Evolutionary conservation across 2,888 invertebrate species (phyloP).

Genomic region (Anarsia innoxiella): DNA sequence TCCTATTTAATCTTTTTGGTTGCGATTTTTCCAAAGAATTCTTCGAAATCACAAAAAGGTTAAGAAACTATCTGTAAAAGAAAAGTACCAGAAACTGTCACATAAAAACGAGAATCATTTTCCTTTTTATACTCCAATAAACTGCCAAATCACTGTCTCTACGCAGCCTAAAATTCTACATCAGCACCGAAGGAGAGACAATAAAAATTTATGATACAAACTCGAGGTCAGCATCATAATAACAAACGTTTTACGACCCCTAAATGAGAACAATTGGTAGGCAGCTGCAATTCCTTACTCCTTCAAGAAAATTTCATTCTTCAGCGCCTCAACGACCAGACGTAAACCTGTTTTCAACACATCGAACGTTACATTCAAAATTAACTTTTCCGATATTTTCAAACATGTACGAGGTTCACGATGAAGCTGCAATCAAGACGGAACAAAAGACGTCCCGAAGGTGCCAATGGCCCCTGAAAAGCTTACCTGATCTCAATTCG

Average conservation of each 20-base stretch:
- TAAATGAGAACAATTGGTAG: slow-evolving; percentile 10
- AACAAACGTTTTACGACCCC: slow-evolving; percentile 12
- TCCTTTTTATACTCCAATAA: slow-evolving; percentile 3
- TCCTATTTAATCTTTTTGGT: too few relatives aligned
- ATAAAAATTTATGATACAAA: slow-evolving; percentile 12
- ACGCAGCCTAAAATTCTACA: slow-evolving; percentile 2
- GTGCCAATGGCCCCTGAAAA: slow-evolving; percentile 27
- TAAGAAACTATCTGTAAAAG: too few relatives aligned
- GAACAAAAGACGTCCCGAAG: neutral
- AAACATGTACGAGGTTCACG: too few relatives aligned
- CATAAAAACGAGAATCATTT: slow-evolving; percentile 2
- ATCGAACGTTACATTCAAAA: slow-evolving; percentile 2
- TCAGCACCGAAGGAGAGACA: slow-evolving; percentile 1
- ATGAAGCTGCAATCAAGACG: neutral
- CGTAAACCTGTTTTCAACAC: slow-evolving; percentile 5
- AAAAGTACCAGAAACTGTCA: too few relatives aligned
- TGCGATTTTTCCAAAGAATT: too few relatives aligned
- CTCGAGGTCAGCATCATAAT: slow-evolving; percentile 7
- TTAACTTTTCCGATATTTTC: too few relatives aligned
- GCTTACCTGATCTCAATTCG: slow-evolving; percentile 68
- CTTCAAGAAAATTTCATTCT: slow-evolving; percentile 4
- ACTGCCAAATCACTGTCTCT: slow-evolving; percentile 2
- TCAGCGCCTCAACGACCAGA: neutral
- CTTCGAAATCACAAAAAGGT: too few relatives aligned
- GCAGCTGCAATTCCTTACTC: slow-evolving; percentile 5